Evolutionary conservation across 2,113 vertebrate genomes (phyloP).

Genomic region (Gorsachius goisagi): DNA sequence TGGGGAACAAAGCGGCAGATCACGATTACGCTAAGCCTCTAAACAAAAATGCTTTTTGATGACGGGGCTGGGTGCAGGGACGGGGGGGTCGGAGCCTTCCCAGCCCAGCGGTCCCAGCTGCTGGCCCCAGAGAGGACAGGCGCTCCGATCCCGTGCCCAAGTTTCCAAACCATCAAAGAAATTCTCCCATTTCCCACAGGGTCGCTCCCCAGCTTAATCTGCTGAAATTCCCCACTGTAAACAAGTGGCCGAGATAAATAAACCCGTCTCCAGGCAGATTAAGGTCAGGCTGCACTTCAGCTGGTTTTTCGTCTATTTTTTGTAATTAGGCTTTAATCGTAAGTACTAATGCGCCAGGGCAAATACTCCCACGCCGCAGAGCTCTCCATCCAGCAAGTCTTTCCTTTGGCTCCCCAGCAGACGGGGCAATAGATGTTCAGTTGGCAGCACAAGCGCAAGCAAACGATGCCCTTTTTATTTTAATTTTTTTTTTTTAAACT

Average conservation of each 20-base stretch:
- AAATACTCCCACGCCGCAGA: slow-evolving; percentile 51
- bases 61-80: neutral
- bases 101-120: neutral
- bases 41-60: slow-evolving; percentile 59
- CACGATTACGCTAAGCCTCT: slow-evolving; percentile 57
- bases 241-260: slow-evolving; percentile 68
- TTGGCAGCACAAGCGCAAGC: neutral
- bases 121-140: neutral
- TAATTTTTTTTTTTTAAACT: neutral
- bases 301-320: slow-evolving; percentile 69
- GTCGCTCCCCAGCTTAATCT: slow-evolving; percentile 20
- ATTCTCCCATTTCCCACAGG: slow-evolving; percentile 45
- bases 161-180: slow-evolving; percentile 58
- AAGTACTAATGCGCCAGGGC: slow-evolving; percentile 58
- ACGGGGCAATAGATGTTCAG: slow-evolving; percentile 39
- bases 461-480: neutral
- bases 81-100: neutral
- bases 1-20: slow-evolving; percentile 43
- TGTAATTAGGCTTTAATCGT: slow-evolving; percentile 71
- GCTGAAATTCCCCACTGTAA: slow-evolving; percentile 61
- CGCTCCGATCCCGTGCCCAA: neutral
- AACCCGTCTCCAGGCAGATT: slow-evolving; percentile 68
- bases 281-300: slow-evolving; percentile 71
- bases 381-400: slow-evolving; percentile 19
- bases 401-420: slow-evolving; percentile 25